These are phyloP conservation scores for Polydrusus cervinus DNA, from an alignment of 2,888 invertebrate species.

Conservation along the genomic window DNA sequence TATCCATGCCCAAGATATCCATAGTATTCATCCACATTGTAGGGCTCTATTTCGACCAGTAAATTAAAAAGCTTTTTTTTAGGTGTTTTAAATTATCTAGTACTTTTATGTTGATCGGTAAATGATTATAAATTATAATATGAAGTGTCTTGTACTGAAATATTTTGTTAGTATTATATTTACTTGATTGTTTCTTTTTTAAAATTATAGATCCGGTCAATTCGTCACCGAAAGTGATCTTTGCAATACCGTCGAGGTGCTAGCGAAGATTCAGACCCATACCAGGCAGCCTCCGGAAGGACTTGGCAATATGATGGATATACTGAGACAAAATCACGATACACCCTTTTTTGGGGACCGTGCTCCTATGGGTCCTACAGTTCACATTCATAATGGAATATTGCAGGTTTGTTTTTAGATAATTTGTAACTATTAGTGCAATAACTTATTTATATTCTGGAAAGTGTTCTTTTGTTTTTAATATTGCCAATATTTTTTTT, in stretches of 20 bases:
- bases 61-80: too few species aligned
- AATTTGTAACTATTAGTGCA: too few species aligned
- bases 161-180: not conserved
- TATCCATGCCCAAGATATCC: too few species aligned
- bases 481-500: not conserved
- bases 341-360: constrained; percentile 84
- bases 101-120: too few species aligned
- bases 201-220: constrained; percentile 80
- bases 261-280: constrained; percentile 84
- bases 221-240: constrained; percentile 89
- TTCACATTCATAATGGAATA: constrained; percentile 95
- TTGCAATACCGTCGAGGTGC: constrained; percentile 88
- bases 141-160: not conserved
- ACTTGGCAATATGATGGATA: constrained; percentile 86
- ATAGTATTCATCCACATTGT: too few species aligned
- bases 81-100: too few species aligned
- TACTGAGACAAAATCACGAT: constrained; percentile 84
- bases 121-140: too few species aligned
- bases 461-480: not conserved
- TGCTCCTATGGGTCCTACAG: constrained; percentile 85
- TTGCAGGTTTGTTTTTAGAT: constrained; percentile 77
- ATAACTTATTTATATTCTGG: not conserved
- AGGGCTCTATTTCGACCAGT: too few species aligned
- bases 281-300: constrained; percentile 89
- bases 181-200: not conserved